These are phyloP conservation scores for Cephalophus harveyi DNA, from an alignment of 2,113 vertebrate genomes.

Conservation along the genomic window DNA sequence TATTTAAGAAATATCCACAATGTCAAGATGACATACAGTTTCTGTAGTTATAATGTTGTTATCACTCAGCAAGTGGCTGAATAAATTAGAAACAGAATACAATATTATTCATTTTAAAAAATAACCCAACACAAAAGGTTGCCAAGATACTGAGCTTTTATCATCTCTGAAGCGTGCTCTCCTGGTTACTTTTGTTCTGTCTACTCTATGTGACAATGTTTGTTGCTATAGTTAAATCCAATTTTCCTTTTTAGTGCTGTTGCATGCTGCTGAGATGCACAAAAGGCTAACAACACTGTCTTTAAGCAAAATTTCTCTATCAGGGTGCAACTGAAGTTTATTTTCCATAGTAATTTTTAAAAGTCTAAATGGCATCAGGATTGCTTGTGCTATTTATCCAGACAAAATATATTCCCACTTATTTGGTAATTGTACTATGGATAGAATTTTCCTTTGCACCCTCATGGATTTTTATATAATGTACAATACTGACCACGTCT, in stretches of 20 bases:
- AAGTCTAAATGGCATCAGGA: background rate
- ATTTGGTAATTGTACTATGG: background rate
- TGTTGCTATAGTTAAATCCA: conserved; percentile 58
- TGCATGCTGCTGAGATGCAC: background rate
- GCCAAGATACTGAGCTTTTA: conserved; percentile 69
- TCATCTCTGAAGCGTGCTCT: conserved; percentile 51
- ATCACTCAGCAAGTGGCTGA: conserved; percentile 31
- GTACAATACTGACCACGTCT: background rate
- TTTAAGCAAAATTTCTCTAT: conserved; percentile 11
- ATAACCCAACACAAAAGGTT: conserved; percentile 53
- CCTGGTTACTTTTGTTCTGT: conserved; percentile 54
- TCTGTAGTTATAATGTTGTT: background rate
- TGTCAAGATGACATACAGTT: conserved; percentile 2
- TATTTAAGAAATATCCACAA: conserved; percentile 22
- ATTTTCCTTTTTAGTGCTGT: conserved; percentile 31
- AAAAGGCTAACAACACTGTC: conserved; percentile 10
- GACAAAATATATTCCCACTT: background rate
- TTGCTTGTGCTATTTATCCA: background rate
- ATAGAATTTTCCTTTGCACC: background rate
- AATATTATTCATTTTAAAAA: conserved; percentile 58
- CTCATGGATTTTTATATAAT: background rate
- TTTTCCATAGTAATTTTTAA: background rate
- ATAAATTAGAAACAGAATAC: conserved; percentile 56
- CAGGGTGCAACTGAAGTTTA: background rate
- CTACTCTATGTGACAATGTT: conserved; percentile 12